Evolutionary conservation across 1,140 invertebrate species (phyloP), one percentile per base, ranked within the genome.

Genomic region (Leptoteleia sp.): DNA sequence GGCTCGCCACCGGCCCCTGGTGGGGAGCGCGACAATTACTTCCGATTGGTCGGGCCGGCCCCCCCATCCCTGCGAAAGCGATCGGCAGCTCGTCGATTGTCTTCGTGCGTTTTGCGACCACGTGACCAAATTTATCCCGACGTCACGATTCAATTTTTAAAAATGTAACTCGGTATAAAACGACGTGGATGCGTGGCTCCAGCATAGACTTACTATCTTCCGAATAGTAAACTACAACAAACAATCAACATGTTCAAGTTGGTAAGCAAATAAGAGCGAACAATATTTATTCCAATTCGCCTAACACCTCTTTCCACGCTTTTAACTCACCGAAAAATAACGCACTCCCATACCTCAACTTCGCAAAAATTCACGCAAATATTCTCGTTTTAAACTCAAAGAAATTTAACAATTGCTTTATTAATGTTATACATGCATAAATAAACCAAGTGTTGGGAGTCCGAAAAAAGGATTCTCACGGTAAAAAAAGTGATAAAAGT

Each of bases 211-310:
- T 79, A 80, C 81, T 85, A 85, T 82, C 83, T 83, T 83, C 65
- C 86, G 61, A 84, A 75, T 83, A 88, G 86, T 86, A 86, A 84
- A 83, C 85, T 77, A 81, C 82, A 81, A 83, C 50, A 78, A 65
- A 47, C 80, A 82, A 79, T 84, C 87, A 89, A 82, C 82, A 89
- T 89, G 88, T 89, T 89, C 88, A 89, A 89, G 87, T 77, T 89
- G 88, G 88, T 89, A 87, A 89, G 88, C 81, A 48, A 17, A 65
- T 35, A 35, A 48, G 1, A 40, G 59, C 13, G 27, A 38, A 38
- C 38, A 22, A 35, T 3, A 11, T 37, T n/a, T n/a, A n/a, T n/a
- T n/a, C n/a, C n/a, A n/a, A n/a, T n/a, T n/a, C n/a, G n/a, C n/a
- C n/a, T n/a, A n/a, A n/a, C n/a, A n/a, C n/a, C n/a, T n/a, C n/a